phyloP scores from a whole-genome alignment of 2,888 invertebrate genomes.

The Callosobruchus maculatus region DNA sequence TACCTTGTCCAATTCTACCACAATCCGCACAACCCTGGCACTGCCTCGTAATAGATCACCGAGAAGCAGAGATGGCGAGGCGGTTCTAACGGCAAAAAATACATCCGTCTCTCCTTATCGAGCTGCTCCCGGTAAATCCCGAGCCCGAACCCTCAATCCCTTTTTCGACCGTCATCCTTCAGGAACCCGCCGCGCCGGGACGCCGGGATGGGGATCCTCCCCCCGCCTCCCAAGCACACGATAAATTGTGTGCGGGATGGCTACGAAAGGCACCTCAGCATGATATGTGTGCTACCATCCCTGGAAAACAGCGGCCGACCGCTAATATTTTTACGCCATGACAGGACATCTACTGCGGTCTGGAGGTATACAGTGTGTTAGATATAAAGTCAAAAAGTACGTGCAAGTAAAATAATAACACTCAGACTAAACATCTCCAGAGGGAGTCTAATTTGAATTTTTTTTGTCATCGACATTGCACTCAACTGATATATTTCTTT shows the following conservation, averaged over 20 bases:
- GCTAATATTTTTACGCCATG: too few relatives aligned
- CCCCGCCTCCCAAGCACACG: background rate
- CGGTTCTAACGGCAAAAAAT: background rate
- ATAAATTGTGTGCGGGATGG: background rate
- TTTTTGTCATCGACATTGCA: too few relatives aligned
- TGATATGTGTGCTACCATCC: background rate
- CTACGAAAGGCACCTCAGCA: background rate
- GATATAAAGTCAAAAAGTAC: too few relatives aligned
- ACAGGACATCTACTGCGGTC: too few relatives aligned
- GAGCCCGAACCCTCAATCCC: background rate
- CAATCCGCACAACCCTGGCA: background rate
- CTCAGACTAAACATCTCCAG: too few relatives aligned
- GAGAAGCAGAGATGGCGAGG: background rate
- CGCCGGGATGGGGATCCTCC: too few relatives aligned
- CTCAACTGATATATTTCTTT: too few relatives aligned
- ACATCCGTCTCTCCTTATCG: background rate
- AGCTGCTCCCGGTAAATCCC: background rate
- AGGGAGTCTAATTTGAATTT: too few relatives aligned
- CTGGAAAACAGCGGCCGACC: background rate
- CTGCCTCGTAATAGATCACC: background rate
- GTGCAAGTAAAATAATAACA: too few relatives aligned
- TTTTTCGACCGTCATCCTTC: background rate
- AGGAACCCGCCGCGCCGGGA: background rate
- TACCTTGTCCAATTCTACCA: too few relatives aligned
- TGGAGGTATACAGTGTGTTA: too few relatives aligned